These are phyloP conservation scores for Sterrhoptilus dennistouni DNA, from an alignment of 2,113 vertebrate species.

Conservation along the genomic window DNA sequence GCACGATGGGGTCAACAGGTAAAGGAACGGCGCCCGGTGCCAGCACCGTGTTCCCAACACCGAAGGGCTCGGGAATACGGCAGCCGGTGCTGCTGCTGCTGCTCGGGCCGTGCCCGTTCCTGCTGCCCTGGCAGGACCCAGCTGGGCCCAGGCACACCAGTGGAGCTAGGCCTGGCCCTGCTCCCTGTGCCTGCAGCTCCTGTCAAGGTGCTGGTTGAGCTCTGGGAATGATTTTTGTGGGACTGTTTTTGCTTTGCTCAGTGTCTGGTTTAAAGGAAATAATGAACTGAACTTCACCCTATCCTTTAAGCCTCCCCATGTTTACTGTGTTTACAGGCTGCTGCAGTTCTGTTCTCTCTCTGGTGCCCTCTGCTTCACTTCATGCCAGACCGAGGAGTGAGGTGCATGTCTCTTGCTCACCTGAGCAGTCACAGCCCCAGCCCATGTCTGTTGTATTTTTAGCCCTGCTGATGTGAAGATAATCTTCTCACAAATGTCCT, in stretches of 20 bases:
- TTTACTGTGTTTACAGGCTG: background rate
- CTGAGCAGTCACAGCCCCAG: background rate
- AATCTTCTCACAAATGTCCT: background rate
- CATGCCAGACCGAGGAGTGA: background rate
- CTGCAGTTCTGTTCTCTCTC: background rate
- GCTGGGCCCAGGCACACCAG: rapidly evolving
- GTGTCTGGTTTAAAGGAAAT: background rate
- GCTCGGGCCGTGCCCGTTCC: rapidly evolving
- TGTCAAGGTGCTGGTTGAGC: background rate
- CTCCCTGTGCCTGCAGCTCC: background rate
- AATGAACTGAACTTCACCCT: background rate
- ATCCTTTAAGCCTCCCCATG: rapidly evolving
- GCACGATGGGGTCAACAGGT: constrained; percentile 91
- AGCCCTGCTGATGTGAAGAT: background rate
- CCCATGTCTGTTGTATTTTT: background rate
- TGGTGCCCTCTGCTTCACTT: background rate
- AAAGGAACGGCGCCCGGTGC: background rate
- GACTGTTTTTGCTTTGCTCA: background rate
- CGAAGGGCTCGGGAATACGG: rapidly evolving
- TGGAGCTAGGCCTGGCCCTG: rapidly evolving
- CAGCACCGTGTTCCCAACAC: rapidly evolving
- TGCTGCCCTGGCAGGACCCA: rapidly evolving
- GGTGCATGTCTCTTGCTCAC: rapidly evolving
- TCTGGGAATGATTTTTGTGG: background rate
- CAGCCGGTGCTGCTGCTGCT: background rate